These are phyloP conservation scores for Cynopterus brachyotis DNA, from an alignment of 2,113 vertebrate genomes.

Conservation along the genomic window DNA sequence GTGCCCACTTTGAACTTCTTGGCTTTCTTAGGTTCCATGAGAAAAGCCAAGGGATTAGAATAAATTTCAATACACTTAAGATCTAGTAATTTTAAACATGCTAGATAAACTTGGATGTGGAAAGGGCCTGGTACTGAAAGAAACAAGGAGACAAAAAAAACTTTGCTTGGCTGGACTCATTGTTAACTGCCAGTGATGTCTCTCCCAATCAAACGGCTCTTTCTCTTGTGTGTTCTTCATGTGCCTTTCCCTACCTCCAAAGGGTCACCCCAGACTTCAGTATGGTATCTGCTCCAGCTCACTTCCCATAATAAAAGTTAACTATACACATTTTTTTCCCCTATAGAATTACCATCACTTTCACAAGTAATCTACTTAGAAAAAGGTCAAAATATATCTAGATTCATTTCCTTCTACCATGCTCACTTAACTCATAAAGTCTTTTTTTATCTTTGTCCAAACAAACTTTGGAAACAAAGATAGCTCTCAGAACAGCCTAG, in stretches of 20 bases:
- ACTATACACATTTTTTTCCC: neutral
- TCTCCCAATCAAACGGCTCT: neutral
- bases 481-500: accelerated
- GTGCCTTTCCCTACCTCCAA: too few relatives aligned
- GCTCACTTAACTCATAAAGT: neutral
- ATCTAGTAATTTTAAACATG: neutral
- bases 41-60: neutral
- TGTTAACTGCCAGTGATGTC: neutral
- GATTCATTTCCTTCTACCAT: neutral
- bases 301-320: neutral
- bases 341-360: neutral
- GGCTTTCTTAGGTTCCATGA: neutral
- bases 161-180: neutral
- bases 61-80: neutral
- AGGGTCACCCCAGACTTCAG: neutral
- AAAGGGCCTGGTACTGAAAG: neutral
- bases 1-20: neutral
- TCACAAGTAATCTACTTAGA: neutral
- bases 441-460: neutral
- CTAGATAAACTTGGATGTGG: neutral
- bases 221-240: neutral
- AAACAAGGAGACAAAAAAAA: neutral
- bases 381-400: neutral
- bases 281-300: neutral
- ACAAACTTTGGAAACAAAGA: neutral